Conservation (phyloP, 1,140 invertebrate species). For the Drosophila guanche region DNA sequence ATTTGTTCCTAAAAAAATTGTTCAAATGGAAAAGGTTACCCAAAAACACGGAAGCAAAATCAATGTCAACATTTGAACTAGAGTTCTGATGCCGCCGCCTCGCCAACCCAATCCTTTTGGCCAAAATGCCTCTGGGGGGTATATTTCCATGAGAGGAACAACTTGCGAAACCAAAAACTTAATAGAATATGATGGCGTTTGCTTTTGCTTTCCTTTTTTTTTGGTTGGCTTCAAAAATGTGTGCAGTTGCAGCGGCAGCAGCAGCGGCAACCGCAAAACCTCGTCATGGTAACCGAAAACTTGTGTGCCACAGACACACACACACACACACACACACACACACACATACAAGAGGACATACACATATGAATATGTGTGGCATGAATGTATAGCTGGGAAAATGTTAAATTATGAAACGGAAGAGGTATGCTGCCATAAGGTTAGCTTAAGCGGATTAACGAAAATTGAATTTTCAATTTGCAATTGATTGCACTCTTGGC, state of each 20-base stretch:
- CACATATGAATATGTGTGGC: slow-evolving; percentile 4
- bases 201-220: neutral
- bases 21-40: too few relatives aligned
- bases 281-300: slow-evolving; percentile 45
- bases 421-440: slow-evolving; percentile 47
- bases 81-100: neutral
- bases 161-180: slow-evolving; percentile 19
- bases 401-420: slow-evolving; percentile 37
- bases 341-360: neutral
- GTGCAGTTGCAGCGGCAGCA: slow-evolving; percentile 34
- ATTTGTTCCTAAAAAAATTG: neutral
- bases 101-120: neutral
- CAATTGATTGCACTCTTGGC: slow-evolving; percentile 68
- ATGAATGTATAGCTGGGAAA: slow-evolving; percentile 10
- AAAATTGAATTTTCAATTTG: slow-evolving; percentile 78
- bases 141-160: slow-evolving; percentile 16
- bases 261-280: slow-evolving; percentile 17
- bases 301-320: slow-evolving; percentile 27
- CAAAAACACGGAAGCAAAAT: neutral
- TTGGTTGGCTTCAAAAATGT: slow-evolving; percentile 37
- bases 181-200: slow-evolving; percentile 33
- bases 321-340: neutral
- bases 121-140: slow-evolving; percentile 11
- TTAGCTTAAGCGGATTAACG: slow-evolving; percentile 75
- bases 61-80: slow-evolving; percentile 22